Base-by-base conservation (phyloP, 64 coral and sea anemone species). In the Stichodactyla helianthus region DNA sequence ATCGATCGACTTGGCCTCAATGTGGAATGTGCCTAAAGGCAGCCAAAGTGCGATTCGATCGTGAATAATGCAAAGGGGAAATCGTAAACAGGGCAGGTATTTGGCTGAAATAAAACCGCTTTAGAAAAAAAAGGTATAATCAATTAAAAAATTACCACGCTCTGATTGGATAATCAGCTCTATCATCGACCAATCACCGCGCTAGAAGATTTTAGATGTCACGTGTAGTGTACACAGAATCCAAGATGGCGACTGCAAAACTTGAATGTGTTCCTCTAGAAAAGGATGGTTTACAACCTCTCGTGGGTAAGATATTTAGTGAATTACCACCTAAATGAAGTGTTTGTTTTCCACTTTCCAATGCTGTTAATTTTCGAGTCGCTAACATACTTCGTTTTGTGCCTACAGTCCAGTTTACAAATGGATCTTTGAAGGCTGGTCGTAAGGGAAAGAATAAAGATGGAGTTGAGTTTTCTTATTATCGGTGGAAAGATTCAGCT, bases 201-300 rank as follows among this genome's bases (percentile, higher is more conserved):
- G 20, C 54, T 54, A 55, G 53, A 26, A 81, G 11, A 74, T 74
- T 74, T 74, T 74, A 28, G 68, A 22, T 81, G 78, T 81, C 78
- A 81, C 78, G 78, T 81, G 78, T 22, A 23, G 20, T 51, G 19
- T 27, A 26, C 23, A n/a, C 78, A 81, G 52, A 81, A 81, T 68
- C 78, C 57, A 92, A 92, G 65, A 92, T 92, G 90, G 90, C 90
- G 90, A 87, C 90, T 70, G 90, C 90, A 44, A 82, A 25, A 58
- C 59, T 92, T 50, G 79, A 86, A 51, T 92, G 87, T 71, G 90
- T 87, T 26, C 59, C 62, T 7, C 44, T 64, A 10, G 90, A 92
- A 84, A 63, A 84, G 26, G 83, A 85, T 4, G 54, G 59, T 57
- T 76, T 82, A 27, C 77, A 82, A 74, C 90, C 90, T 76, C 65